Evolutionary conservation across 2,888 invertebrate genomes (phyloP), one percentile per base, ranked within the genome.

Genomic region (Apotomis capreana): DNA sequence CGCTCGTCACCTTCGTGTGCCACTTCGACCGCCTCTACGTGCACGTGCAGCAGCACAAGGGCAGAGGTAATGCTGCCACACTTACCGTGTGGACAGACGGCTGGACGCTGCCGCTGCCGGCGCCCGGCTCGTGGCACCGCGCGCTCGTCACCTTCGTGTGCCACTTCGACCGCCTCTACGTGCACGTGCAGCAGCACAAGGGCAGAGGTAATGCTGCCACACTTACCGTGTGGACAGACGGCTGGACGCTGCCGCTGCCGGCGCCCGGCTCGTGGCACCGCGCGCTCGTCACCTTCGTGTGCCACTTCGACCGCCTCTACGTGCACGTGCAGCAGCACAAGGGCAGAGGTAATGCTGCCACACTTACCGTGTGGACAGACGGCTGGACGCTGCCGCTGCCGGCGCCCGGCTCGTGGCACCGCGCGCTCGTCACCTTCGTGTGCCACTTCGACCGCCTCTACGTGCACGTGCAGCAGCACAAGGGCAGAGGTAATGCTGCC

Each of bases 1-100:
- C 87, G 68, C 49, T 75, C 1, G 89, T 92, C 63, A 89, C 89
- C 0, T 81, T 76, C 76, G 89, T 93, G 13, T 83, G 83, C 65
- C 89, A 90, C 81, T 92, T 82, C 80, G 84, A 92, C 83, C 79
- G 85, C 26, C 76, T 92, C 46, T 92, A 83, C 79, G 89, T 90
- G 70, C 90, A 92, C 63, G 69, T 91, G 36, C 52, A 82, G 1
- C 67, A 74, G 3, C 81, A 84, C 3, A 74, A 80, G 0, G 61
- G 68, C 3, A 61, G 61, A 74, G 79, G 80, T 46, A 8, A 46
- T 8, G 5, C 40, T 40, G 4, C 15, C 15, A 15, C 15, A 15
- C 15, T 15, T 15, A 15, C 15, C 15, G 15, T 15, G 15, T 15
- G 15, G 15, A 15, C 15, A 74, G 61, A n/a, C n/a, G 78, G 80